phyloP scores from a whole-genome alignment of 2,797 vertebrate genomes.

The Paratrypauchen microcephalus region DNA sequence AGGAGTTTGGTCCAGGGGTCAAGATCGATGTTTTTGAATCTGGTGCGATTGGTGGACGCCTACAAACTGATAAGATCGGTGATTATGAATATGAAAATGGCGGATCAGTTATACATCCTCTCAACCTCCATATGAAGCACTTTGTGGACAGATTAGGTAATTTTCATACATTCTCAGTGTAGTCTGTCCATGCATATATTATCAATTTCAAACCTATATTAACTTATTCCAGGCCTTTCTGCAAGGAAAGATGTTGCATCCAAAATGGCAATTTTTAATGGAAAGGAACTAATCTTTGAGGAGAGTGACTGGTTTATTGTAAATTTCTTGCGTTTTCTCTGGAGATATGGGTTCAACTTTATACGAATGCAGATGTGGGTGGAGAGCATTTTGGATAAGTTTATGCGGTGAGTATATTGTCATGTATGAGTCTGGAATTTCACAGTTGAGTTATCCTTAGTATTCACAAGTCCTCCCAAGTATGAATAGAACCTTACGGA shows the following conservation, averaged over 20 bases:
- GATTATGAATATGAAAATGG: slow-evolving; percentile 85
- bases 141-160: slow-evolving; percentile 88
- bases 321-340: slow-evolving; percentile 85
- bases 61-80: slow-evolving; percentile 79
- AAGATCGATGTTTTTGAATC: slow-evolving; percentile 88
- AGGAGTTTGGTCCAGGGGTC: slow-evolving; percentile 85
- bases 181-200: not conserved
- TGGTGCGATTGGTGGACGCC: slow-evolving; percentile 81
- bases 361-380: slow-evolving; percentile 93
- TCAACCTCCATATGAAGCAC: slow-evolving; percentile 95
- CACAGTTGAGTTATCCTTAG: not conserved
- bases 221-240: slow-evolving; percentile 72
- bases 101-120: slow-evolving; percentile 86
- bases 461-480: not conserved
- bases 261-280: slow-evolving; percentile 85
- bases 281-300: slow-evolving; percentile 87
- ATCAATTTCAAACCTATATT: not conserved
- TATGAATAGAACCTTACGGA: not conserved
- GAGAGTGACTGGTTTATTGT: slow-evolving; percentile 92
- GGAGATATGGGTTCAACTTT: slow-evolving; percentile 88
- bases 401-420: slow-evolving; percentile 87
- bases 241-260: slow-evolving; percentile 32
- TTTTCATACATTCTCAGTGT: not conserved
- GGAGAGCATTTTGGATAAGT: slow-evolving; percentile 89
- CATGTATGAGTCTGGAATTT: not conserved